Percentiles rank a stretch among this genome's conserved stretches.
Conservation (phyloP, 2,888 invertebrate genomes). For the Drosophila mettleri region DNA sequence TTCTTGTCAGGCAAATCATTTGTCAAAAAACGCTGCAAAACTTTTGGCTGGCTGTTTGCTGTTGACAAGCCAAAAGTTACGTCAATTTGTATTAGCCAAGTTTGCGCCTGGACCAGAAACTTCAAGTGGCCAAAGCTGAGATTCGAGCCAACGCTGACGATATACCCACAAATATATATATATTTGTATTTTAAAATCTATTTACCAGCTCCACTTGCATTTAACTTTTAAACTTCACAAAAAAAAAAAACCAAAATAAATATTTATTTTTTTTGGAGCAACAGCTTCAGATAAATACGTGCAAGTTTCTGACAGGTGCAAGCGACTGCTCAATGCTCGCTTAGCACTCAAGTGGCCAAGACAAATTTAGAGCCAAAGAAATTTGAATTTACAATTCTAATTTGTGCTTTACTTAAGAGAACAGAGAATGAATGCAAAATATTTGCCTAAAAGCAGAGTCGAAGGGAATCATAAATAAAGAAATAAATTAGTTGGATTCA, state of each 20-base stretch:
- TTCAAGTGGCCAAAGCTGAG: constrained; percentile 50
- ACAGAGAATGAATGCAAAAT: too few species aligned
- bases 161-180: constrained; percentile 23
- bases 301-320: constrained; percentile 1
- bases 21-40: constrained; percentile 74
- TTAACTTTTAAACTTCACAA: neutral
- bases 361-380: neutral
- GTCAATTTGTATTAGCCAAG: constrained; percentile 76
- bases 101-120: constrained; percentile 58
- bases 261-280: neutral
- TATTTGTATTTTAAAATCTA: constrained; percentile 29
- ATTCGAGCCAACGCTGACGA: constrained; percentile 41
- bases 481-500: too few species aligned
- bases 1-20: constrained; percentile 70
- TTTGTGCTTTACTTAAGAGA: neutral
- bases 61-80: constrained; percentile 77
- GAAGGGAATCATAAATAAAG: too few species aligned
- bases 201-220: constrained; percentile 23
- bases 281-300: constrained; percentile 6
- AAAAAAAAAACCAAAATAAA: neutral
- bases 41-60: constrained; percentile 71
- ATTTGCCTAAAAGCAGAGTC: too few species aligned
- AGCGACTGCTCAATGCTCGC: neutral
- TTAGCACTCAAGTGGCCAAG: neutral
- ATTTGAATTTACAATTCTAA: neutral